Percentiles rank a stretch among this genome's conserved stretches.
Evolutionary conservation across 2,797 vertebrate species (phyloP).

Genomic region (Miichthys miiuy): DNA sequence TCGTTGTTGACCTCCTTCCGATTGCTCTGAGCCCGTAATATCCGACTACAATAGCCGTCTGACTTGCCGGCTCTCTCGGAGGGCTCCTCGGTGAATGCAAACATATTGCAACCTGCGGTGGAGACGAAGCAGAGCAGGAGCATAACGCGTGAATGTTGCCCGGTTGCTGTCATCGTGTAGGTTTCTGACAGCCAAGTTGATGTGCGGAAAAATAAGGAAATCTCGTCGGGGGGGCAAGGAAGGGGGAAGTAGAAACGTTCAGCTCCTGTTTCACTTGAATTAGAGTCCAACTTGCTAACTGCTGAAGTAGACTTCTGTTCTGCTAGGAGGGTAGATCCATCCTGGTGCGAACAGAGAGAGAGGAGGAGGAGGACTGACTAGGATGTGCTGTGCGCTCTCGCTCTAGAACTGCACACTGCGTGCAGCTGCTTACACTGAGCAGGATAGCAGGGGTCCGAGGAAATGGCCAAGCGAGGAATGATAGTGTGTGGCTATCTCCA

Average conservation of each 20-base stretch:
- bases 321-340: conserved; percentile 78
- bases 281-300: conserved; percentile 69
- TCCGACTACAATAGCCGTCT: conserved; percentile 95
- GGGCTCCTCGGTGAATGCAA: conserved; percentile 93
- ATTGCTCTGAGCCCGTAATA: conserved; percentile 91
- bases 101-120: conserved; percentile 80
- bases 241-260: conserved; percentile 1
- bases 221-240: neutral
- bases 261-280: conserved; percentile 42
- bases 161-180: conserved; percentile 77
- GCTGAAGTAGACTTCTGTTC: conserved; percentile 62
- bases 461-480: conserved; percentile 52
- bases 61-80: conserved; percentile 89
- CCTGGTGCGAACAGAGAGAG: conserved; percentile 46
- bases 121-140: conserved; percentile 87
- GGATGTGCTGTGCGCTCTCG: conserved; percentile 79
- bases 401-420: conserved; percentile 81
- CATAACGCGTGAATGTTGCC: conserved; percentile 73
- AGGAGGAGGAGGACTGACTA: conserved; percentile 38
- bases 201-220: conserved; percentile 12
- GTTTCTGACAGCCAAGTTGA: conserved; percentile 56
- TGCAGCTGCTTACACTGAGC: conserved; percentile 82
- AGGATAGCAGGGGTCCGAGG: conserved; percentile 71
- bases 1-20: conserved; percentile 93
- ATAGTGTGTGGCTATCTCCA: conserved; percentile 74